Conservation (phyloP, 2,113 vertebrate species). For the Felis chaus region DNA sequence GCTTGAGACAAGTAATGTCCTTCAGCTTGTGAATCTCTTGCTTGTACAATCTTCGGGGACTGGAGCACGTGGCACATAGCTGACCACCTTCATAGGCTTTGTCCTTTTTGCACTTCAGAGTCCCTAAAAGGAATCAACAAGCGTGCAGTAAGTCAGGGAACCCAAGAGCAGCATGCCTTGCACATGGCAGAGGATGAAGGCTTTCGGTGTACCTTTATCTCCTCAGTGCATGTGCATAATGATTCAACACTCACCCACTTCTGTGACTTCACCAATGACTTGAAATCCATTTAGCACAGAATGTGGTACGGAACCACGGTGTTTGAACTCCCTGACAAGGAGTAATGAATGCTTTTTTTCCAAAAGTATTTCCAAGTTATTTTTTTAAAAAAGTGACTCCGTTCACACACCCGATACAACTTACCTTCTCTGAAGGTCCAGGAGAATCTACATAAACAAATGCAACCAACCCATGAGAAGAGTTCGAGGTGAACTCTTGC, state of each 20-base stretch:
- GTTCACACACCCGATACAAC: accelerated
- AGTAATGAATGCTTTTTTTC: not conserved
- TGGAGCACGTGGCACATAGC: constrained; percentile 89
- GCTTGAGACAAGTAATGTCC: constrained; percentile 86
- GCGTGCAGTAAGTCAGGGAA: accelerated
- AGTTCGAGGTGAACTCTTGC: not conserved
- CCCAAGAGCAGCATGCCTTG: accelerated
- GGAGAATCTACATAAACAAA: not conserved
- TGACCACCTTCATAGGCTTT: constrained; percentile 88
- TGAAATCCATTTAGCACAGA: accelerated
- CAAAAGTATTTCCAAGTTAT: not conserved
- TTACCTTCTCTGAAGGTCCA: not conserved
- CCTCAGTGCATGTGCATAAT: accelerated
- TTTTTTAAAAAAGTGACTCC: not conserved
- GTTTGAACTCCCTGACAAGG: too few species aligned
- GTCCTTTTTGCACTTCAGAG: constrained; percentile 96
- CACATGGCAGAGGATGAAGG: accelerated
- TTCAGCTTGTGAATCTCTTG: constrained; percentile 84
- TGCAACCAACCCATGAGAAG: too few species aligned
- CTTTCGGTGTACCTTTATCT: accelerated
- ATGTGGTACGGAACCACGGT: accelerated
- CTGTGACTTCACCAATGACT: not conserved
- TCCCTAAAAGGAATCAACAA: constrained; percentile 79
- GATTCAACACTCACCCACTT: accelerated
- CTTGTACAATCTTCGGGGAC: constrained; percentile 82